Base-by-base conservation (phyloP, 2,113 vertebrate genomes). In the Polypterus bichir region DNA sequence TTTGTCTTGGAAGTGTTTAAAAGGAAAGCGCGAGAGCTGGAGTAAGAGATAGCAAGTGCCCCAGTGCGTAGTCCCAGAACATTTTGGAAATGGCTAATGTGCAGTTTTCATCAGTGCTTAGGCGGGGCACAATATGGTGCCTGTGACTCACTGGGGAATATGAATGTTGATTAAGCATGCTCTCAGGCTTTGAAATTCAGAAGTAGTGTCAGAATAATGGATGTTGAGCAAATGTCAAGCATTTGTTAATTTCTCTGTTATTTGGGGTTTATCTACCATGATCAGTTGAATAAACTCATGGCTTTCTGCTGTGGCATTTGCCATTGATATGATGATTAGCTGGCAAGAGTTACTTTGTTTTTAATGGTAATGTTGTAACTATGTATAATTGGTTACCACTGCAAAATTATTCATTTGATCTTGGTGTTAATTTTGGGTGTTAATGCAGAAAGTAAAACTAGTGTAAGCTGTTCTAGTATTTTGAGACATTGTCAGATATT, bases 201-300 rank as follows among this genome's bases (percentile, higher is more conserved):
- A 91, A 91, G 90, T 91, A 85, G 92, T 97, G 94, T 97, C 96
- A 97, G 92, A 97, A 98, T 97, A 98, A 98, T 98, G 91, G 93
- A 97, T 98, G 94, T 97, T 92, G 90, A 98, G 94, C 93, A 97
- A 97, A 97, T 97, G 92, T 97, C 96, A 97, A 95, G 92, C 93
- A 93, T 97, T 98, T 98, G 93, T 97, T 98, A 97, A 97, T 97
- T 97, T 97, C 91, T 93, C 88, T 92, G 91, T 98, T 95, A 98
- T 96, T 93, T 88, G 91, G 90, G 92, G 91, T 98, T 97, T 97
- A 97, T 97, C 94, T 94, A 93, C 89, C 88, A 89, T 90, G 88
- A 90, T 90, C 87, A 88, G 88, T 89, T 85, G 88, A 88, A 86
- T 88, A 90, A 90, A 88, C 88, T 83, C 88, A 83, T 77, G 82